Percentiles rank a stretch among this genome's conserved stretches.
These are phyloP conservation scores for Leptoclinus maculatus DNA, from an alignment of 2,797 vertebrate genomes.

Conservation along the genomic window DNA sequence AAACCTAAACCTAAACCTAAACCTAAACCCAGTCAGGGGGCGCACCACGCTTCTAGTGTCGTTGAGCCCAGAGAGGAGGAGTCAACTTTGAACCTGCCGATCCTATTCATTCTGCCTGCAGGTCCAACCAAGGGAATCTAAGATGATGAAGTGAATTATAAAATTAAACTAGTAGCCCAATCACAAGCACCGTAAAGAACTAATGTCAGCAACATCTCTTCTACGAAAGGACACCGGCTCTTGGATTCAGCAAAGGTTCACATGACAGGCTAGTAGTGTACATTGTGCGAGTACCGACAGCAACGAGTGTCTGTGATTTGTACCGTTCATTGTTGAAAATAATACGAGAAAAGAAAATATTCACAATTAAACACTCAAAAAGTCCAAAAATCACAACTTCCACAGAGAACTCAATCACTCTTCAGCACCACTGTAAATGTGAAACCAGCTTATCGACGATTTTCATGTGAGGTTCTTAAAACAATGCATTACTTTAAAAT, in stretches of 20 bases:
- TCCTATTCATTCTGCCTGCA: neutral
- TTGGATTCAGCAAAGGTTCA: constrained; percentile 12
- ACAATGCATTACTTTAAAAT: neutral
- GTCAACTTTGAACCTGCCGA: neutral
- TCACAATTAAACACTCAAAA: constrained; percentile 12
- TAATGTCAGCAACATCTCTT: neutral
- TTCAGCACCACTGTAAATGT: constrained; percentile 24
- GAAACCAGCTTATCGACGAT: neutral
- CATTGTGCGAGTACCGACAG: constrained; percentile 2
- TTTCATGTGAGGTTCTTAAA: neutral
- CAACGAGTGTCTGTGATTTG: neutral
- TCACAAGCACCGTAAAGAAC: neutral
- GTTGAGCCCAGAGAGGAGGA: neutral
- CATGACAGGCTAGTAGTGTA: neutral
- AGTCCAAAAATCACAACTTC: constrained; percentile 13
- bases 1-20: neutral
- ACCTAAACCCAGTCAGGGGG: neutral
- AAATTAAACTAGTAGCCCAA: neutral
- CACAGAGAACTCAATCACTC: neutral
- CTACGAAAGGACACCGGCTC: neutral
- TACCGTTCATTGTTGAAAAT: constrained; percentile 1
- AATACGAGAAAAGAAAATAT: constrained; percentile 8
- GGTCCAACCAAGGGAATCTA: neutral
- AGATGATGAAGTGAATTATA: neutral
- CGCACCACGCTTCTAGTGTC: neutral